Base-by-base conservation (phyloP, 2,113 vertebrate species). In the Megalops atlanticus region DNA sequence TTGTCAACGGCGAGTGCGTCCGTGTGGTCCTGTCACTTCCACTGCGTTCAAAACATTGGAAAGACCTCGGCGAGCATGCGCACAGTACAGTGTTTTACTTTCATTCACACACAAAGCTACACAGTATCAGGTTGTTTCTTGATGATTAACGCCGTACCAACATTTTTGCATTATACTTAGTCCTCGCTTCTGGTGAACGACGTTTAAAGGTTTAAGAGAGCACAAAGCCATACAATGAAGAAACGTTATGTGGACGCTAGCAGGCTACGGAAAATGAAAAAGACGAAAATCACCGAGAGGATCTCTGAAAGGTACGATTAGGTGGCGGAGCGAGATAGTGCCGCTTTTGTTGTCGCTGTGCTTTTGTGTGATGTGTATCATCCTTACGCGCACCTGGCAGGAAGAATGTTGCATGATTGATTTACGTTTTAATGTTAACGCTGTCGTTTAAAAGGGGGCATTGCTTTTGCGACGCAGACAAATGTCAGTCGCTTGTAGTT, bases 261-360 rank as follows among this genome's bases (percentile, higher is more conserved):
- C 89, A 93, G 88, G 90, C 88, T 94, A 27, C 90, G 93, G 87
- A 95, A 93, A 79, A 94, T 93, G 93, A 95, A 91, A 82, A 94
- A 92, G 68, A 85, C 92, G 77, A 92, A 91, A 83, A 90, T 95
- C 45, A 92, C 92, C 84, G 94, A 95, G 88, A 89, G 74, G 91
- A 90, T 95, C 80, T 94, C 92, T 24, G 94, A 95, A 74, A 95
- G 94, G 94, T 94, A 90, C 52, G 72, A 5, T 73, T 49, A 39
- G 74, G 45, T 79, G 74, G 69, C 76, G 70, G 78, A 15, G 73
- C 47, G 76, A 73, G 84, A 69, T 82, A 84, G 73, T 79, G 76
- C 78, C 76, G 90, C 88, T 90, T 90, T 90, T 91, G 92, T 91
- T 90, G 86, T 89, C 81, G 83, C 77, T 14, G 24, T 16, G 68